A percentile compares a stretch with the other conserved stretches of the same genome.
Evolutionary conservation across 2,888 invertebrate species (phyloP).

Genomic region (Elaeidobius kamerunicus): DNA sequence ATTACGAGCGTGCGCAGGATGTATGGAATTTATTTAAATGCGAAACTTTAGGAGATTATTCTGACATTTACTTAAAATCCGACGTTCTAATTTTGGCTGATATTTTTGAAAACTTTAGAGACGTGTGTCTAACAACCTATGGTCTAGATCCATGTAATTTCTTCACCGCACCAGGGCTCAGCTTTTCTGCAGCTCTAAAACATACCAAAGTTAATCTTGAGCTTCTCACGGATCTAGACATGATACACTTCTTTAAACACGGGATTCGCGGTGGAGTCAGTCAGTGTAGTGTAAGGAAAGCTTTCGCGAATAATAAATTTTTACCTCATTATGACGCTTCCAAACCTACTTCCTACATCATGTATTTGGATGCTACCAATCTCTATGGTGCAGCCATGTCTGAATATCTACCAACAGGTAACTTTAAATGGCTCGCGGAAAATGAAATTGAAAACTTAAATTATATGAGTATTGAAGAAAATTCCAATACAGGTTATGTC

Average conservation of each 20-base stretch:
- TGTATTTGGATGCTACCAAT: conserved; percentile 2
- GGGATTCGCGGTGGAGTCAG: neutral
- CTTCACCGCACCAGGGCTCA: too few relatives aligned
- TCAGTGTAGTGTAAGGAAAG: conserved; percentile 1
- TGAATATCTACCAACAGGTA: conserved; percentile 2
- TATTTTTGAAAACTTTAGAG: conserved; percentile 7
- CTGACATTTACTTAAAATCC: conserved; percentile 9
- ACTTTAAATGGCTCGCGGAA: conserved; percentile 3
- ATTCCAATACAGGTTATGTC: conserved; percentile 12
- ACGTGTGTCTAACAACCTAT: conserved; percentile 1
- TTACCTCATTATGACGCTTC: conserved; percentile 1
- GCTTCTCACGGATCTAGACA: neutral
- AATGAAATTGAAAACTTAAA: conserved; percentile 3
- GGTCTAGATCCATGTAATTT: conserved; percentile 1
- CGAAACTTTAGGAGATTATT: too few relatives aligned
- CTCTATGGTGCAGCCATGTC: conserved; percentile 2
- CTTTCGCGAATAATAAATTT: neutral
- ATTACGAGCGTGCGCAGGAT: neutral
- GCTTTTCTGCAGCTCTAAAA: too few relatives aligned
- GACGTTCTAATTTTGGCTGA: conserved; percentile 3
- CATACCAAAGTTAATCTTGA: neutral
- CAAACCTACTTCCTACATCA: neutral
- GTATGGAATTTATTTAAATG: too few relatives aligned
- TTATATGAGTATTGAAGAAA: neutral
- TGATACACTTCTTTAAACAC: neutral